Evolutionary conservation across 23 tunicate genomes (phyloP), one percentile per base, ranked within the genome.

Genomic region (Aplidium turbinatum): DNA sequence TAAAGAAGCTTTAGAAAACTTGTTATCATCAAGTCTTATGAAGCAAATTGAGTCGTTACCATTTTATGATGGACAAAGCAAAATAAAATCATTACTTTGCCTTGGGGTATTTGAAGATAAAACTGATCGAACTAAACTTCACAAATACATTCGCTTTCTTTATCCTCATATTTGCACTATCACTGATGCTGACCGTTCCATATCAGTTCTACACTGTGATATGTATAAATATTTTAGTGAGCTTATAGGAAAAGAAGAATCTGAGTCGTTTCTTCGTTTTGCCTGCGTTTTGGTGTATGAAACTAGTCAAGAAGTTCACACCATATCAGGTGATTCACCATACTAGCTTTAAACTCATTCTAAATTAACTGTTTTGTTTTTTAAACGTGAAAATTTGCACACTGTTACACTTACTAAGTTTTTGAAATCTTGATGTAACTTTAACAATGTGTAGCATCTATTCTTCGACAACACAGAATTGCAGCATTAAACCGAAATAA

Each of bases 121-220:
- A 53, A 23, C 29, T 35, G 42, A 53, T 2, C 72, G 89, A 33
- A 62, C 64, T 0, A 34, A 33, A 30, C 54, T 83, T 0, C 81
- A 83, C 38, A 36, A 66, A 11, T 38, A 75, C 52, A 40, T 83
- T 63, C 57, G 81, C 4, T 83, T 29, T 73, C 33, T 83, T 6
- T 83, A 45, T 74, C 89, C 89, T 18, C 73, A 73, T 18, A 9
- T 83, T 9, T 35, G 20, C 27, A 74, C 81, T 21, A 24, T 75
- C 7, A 50, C 68, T 22, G 32, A 38, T 35, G 32, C 32, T 16
- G 21, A 31, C 50, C 11, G 16, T 16, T 11, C 11, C 11, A 42
- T 42, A 11, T 42, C 16, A 9, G 13, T 42, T 11, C 13, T 9
- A 16, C 50, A 11, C 16, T 42, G 50, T 42, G 11, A 9, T 11